Evolutionary conservation across 2,888 invertebrate genomes (phyloP).

Genomic region (Tetropium fuscum): DNA sequence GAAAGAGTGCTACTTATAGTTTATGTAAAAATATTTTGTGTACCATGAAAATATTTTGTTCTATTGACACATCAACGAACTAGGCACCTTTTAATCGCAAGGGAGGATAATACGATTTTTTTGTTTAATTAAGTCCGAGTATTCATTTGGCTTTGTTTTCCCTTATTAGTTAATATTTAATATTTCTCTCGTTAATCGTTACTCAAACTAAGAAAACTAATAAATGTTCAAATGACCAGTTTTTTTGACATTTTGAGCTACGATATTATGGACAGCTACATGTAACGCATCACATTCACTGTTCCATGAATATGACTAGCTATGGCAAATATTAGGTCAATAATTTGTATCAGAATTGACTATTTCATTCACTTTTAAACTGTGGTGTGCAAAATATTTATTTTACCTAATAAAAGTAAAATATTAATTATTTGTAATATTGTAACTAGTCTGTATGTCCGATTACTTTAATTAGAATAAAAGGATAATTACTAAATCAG

Average conservation of each 20-base stretch:
- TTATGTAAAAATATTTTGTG: conserved; percentile 14
- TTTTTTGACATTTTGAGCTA: too few relatives aligned
- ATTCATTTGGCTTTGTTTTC: too few relatives aligned
- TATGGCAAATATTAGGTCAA: too few relatives aligned
- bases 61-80: background rate
- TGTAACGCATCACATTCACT: background rate
- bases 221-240: too few relatives aligned
- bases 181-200: too few relatives aligned
- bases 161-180: too few relatives aligned
- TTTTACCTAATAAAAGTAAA: conserved; percentile 8
- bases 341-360: background rate
- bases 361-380: background rate
- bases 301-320: too few relatives aligned
- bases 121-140: too few relatives aligned
- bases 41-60: background rate
- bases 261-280: too few relatives aligned
- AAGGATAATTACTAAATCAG: conserved; percentile 11
- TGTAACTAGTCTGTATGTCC: conserved; percentile 26
- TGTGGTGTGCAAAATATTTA: conserved; percentile 19
- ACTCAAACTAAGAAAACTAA: too few relatives aligned
- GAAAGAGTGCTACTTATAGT: background rate
- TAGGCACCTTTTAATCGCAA: too few relatives aligned
- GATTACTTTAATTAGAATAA: conserved; percentile 23
- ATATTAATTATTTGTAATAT: conserved; percentile 23
- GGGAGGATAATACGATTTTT: too few relatives aligned